Base-by-base conservation (phyloP, 2,797 vertebrate species). In the Lophotriccus pileatus region DNA sequence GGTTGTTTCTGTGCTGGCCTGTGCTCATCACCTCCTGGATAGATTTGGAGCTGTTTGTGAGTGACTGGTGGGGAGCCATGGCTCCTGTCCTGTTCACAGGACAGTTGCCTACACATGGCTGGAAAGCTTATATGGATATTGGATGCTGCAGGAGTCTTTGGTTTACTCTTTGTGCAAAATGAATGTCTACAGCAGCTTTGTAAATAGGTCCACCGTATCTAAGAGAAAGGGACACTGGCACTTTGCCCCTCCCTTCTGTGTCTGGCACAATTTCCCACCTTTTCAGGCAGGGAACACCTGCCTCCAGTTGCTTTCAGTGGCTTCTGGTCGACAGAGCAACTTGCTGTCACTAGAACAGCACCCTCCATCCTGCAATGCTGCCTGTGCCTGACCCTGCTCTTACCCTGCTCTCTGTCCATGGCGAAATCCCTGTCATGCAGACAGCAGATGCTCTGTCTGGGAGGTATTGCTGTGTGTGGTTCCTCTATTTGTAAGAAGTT, bases 401-500 rank as follows among this genome's bases (percentile, higher is more conserved):
- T 49, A 24, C 58, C 55, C 34, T 37, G 68, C 49, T 60, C 37
- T 49, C 49, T 70, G 66, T 32, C 30, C 2, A 0, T 25, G 63
- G 41, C 72, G 74, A 53, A 70, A 56, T 60, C 37, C 67, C 39
- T 82, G 75, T 58, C 1, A 0, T 87, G 88, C 88, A 84, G 81
- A 68, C 53, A 74, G 88, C 88, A 95, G 75, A 60, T 89, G 63
- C 52, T 84, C 47, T 23, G n/a, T 53, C 84, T 89, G 96, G 89
- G 95, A 80, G 41, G 41, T 80, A 67, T 27, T 85, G 58, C 92
- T 87, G 21, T 74, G 87, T 92, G 82, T 90, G 86, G 70, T 49
- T 93, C 53, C 60, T 91, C 28, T 92, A n/a, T 95, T 95, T 94
- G 87, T 80, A 85, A 58, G n/a, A 85, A 49, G 43, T 64, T 90